Conservation (phyloP, 2,888 invertebrate species). For the Drosophila nigricruria region DNA sequence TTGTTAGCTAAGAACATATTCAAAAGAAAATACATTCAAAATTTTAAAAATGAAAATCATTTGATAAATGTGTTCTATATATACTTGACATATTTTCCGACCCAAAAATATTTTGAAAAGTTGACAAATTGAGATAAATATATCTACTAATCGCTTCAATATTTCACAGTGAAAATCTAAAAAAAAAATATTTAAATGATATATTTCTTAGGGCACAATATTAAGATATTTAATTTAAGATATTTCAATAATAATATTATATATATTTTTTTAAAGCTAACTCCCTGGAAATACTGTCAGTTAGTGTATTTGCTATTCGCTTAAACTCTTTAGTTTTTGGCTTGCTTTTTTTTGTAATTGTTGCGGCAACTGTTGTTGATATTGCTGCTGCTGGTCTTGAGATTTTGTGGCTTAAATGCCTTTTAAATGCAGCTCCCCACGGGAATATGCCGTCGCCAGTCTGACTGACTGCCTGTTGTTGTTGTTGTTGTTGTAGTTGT, state of each 20-base stretch:
- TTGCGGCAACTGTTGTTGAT: conserved; percentile 54
- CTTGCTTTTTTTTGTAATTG: conserved; percentile 67
- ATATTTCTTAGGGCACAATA: too few relatives aligned
- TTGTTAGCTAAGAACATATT: too few relatives aligned
- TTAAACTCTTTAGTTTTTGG: neutral
- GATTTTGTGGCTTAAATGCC: conserved; percentile 80
- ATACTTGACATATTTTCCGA: conserved; percentile 1
- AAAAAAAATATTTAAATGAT: too few relatives aligned
- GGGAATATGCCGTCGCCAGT: conserved; percentile 74
- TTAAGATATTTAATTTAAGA: too few relatives aligned
- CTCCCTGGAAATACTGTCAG: too few relatives aligned
- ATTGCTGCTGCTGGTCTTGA: conserved; percentile 71
- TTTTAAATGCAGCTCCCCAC: conserved; percentile 81
- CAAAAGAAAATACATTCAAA: too few relatives aligned
- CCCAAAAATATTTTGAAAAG: too few relatives aligned
- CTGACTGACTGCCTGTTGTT: conserved; percentile 58
- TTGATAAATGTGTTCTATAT: neutral
- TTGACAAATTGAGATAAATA: neutral
- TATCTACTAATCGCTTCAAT: neutral
- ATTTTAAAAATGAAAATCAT: neutral
- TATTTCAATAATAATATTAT: too few relatives aligned
- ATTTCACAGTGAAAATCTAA: too few relatives aligned
- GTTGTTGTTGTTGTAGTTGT: conserved; percentile 41
- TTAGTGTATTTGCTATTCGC: conserved; percentile 42
- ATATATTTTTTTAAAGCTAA: neutral